Evolutionary conservation across 2,888 invertebrate species (phyloP).

Genomic region (Plutella xylostella): DNA sequence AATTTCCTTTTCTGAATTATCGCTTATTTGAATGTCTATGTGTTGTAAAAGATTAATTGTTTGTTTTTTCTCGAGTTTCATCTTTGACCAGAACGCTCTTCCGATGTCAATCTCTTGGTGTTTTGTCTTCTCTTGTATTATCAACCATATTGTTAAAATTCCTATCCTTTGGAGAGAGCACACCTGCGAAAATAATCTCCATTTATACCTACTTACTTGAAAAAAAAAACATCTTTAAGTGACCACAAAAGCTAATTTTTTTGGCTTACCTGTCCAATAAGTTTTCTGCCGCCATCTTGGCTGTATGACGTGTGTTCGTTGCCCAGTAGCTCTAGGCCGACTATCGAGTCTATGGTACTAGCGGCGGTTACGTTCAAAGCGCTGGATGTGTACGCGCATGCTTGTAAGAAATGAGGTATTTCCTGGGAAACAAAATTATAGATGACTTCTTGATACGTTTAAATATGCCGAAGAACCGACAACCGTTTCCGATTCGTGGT

Average conservation of each 20-base stretch:
- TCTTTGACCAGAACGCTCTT: conserved; percentile 51
- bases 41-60: conserved; percentile 35
- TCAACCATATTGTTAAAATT: conserved; percentile 45
- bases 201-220: neutral
- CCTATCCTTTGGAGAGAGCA: conserved; percentile 46
- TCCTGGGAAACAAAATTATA: no score
- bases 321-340: conserved; percentile 37
- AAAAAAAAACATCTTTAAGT: no score
- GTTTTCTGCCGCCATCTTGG: conserved; percentile 28
- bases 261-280: conserved; percentile 38
- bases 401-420: conserved; percentile 24
- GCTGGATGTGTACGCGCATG: conserved; percentile 47
- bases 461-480: no score
- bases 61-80: conserved; percentile 42
- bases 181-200: conserved; percentile 30
- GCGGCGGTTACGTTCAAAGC: conserved; percentile 28
- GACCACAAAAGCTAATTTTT: neutral
- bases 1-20: conserved; percentile 10
- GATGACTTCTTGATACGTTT: no score
- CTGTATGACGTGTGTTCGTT: conserved; percentile 15
- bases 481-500: no score
- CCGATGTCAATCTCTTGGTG: conserved; percentile 33
- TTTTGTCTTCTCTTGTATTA: conserved; percentile 43
- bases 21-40: conserved; percentile 25
- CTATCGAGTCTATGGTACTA: conserved; percentile 26